Evolutionary conservation across 2,797 vertebrate genomes (phyloP), one percentile per base, ranked within the genome.

Genomic region (Malacoraja senta): DNA sequence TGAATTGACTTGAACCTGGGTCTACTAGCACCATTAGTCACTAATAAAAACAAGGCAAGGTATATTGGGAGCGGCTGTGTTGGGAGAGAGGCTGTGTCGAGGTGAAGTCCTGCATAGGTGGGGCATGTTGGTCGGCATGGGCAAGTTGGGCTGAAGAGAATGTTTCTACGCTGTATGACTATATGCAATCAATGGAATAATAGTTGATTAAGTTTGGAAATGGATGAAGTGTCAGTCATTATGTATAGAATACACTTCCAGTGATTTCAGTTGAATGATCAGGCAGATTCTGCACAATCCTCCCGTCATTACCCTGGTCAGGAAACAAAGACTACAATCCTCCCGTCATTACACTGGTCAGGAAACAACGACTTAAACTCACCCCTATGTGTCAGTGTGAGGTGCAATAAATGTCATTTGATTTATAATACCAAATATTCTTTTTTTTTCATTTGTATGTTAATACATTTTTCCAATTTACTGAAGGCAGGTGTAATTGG

Each of bases 401-500:
- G 53, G 29, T 72, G 44, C 68, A 74, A 53, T 53, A 72, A 72
- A 72, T 72, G 38, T 29, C 71, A 91, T 26, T 38, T 76, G 38
- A 68, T 74, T 74, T 44, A 91, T 74, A 91, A 44, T 71, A 38
- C 68, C 74, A 74, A 91, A 74, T 53, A 91, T 91, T 91, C 32
- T 26, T 38, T 44, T 91, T 44, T 72, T 53, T 91, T 24, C 68
- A 91, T 76, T 91, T 74, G 29, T 91, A 74, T 91, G 68, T 53
- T 76, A 91, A 91, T 91, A 32, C 35, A 74, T 53, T 91, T 53
- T 91, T 91, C 90, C 24, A 74, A 53, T 72, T 91, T 74, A 44
- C 68, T 91, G 90, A 91, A 17, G 68, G 72, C 90, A 91, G 68
- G 35, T 91, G 71, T 74, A 91, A 74, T 91, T 91, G 90, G 1